Evolutionary conservation across 2,113 vertebrate species (phyloP).

Genomic region (Oriolus oriolus): DNA sequence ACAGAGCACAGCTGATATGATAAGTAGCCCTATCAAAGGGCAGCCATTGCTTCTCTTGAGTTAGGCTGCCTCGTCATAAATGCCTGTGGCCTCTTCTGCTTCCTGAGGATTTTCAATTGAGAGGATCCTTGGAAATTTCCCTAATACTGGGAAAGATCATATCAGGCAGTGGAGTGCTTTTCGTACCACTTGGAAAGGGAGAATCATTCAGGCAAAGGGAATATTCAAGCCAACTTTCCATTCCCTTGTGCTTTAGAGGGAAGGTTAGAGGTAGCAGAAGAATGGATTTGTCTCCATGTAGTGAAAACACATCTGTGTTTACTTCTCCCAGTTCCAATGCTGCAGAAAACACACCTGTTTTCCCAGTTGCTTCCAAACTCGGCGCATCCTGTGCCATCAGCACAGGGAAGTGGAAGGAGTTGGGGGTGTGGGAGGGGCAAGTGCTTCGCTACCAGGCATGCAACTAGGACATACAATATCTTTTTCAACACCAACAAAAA

Average conservation of each 20-base stretch:
- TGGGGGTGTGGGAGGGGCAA: not conserved
- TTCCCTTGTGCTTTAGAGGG: not conserved
- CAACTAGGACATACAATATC: not conserved
- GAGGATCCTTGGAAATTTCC: not conserved
- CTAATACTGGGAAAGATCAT: not conserved
- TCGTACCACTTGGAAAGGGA: not conserved
- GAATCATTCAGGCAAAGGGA: not conserved
- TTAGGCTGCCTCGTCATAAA: not conserved
- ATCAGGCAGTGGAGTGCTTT: not conserved
- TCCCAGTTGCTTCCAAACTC: not conserved
- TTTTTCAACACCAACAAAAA: not conserved
- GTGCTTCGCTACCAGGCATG: rapidly evolving
- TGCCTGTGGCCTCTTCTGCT: not conserved
- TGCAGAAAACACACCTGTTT: not conserved
- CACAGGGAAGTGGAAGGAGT: not conserved
- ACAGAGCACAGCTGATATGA: not conserved
- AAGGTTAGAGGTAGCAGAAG: not conserved
- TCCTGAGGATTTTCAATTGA: not conserved
- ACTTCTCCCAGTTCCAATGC: not conserved
- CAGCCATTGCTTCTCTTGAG: not conserved
- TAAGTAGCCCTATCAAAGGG: not conserved
- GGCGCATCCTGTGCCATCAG: not conserved
- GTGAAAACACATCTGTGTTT: not conserved
- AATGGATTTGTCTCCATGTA: not conserved
- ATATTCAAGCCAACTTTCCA: not conserved